phyloP scores from a whole-genome alignment of 2,888 invertebrate species.

The Tubulanus polymorphus region DNA sequence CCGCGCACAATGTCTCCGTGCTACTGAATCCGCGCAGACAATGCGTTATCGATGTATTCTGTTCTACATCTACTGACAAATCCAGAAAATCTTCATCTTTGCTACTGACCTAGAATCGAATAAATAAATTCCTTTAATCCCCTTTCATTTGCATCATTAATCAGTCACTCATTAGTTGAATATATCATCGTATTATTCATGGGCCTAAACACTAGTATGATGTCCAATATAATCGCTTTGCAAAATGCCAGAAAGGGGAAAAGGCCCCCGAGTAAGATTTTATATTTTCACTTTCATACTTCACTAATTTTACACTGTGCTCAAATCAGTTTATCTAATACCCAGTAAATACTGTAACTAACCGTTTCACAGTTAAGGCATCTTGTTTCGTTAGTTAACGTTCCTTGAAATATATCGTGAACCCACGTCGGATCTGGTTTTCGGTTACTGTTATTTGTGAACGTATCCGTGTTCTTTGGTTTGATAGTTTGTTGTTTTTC shows the following conservation, averaged over 20 bases:
- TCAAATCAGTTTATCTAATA: no score
- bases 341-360: no score
- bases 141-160: no score
- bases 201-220: no score
- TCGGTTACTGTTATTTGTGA: slow-evolving; percentile 21
- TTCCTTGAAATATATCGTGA: slow-evolving; percentile 99
- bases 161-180: no score
- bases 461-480: slow-evolving; percentile 6
- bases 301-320: no score
- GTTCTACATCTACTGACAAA: slow-evolving; percentile 97
- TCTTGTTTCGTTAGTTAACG: slow-evolving; percentile 96
- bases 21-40: slow-evolving; percentile 96
- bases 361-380: slow-evolving; percentile 99
- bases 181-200: no score
- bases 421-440: slow-evolving; percentile 85
- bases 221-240: no score
- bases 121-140: no score
- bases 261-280: no score
- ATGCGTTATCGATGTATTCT: slow-evolving; percentile 98
- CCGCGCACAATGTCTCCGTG: slow-evolving; percentile 96
- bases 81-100: slow-evolving; percentile 99
- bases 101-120: slow-evolving; percentile 67
- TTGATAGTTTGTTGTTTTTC: slow-evolving; percentile 35
- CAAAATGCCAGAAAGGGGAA: no score
- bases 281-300: no score